Evolutionary conservation across 1,140 invertebrate species (phyloP), one percentile per base, ranked within the genome.

Genomic region (Coptotermes formosanus): DNA sequence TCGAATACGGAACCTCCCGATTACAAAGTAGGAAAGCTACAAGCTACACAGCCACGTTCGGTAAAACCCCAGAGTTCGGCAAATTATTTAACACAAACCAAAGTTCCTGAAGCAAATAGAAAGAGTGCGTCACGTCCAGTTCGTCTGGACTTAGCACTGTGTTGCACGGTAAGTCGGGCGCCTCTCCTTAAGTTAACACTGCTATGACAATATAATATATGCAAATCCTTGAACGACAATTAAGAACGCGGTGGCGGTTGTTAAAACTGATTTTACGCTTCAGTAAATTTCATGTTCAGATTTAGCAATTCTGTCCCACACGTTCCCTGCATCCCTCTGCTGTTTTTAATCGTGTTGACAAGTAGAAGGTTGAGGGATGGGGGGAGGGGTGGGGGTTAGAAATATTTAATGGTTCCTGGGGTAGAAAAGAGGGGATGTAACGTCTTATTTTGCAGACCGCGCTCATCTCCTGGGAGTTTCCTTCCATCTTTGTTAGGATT

Each of bases 331-430:
- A 32, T 38, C 83, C 83, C 45, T 55, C 43, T 19, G 32, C 48
- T 55, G 83, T 59, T 84, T 84, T 52, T 84, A 84, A 84, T 84
- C 83, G 83, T 84, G 83, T 84, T 84, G 83, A 84, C 83, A 84
- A 32, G 83, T 64, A 21, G 83, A 30, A 38, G 45, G 23, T n/a
- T 30, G 23, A n/a, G 82, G 82, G 32, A 55, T 14, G 25, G 83
- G 83, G 23, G 12, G 2, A 6, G 21, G 55, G 55, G 55, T 19
- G 64, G 64, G 19, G 25, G 64, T 75, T n/a, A 30, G 64, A 75
- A 75, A 75, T 75, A 75, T 30, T n/a, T 75, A 75, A 75, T 75
- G 64, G 64, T 75, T 75, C 64, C n/a, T 75, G 64, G 64, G 64
- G 45, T 64, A 30, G 38, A 38, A 84, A 38, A 32, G 45, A 19